phyloP scores from a whole-genome alignment of 1,140 invertebrate species.

The Galleria mellonella region DNA sequence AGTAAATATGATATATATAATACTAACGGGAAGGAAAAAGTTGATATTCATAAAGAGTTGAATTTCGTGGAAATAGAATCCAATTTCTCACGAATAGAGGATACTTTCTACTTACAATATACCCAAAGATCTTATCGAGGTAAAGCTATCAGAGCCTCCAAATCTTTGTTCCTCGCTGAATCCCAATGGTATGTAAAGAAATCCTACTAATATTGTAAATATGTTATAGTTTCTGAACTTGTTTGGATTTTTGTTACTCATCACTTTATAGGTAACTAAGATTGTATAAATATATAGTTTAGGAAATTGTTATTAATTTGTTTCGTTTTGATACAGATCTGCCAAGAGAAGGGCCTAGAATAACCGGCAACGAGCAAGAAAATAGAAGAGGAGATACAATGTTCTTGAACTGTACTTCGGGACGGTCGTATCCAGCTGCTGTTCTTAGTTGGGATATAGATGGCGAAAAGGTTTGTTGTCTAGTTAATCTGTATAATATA shows the following conservation, averaged over 20 bases:
- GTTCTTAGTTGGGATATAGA: slow-evolving; percentile 88
- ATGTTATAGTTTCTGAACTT: too few species aligned
- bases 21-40: background rate
- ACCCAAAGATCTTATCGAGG: slow-evolving; percentile 7
- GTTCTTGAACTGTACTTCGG: slow-evolving; percentile 89
- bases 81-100: slow-evolving; percentile 5
- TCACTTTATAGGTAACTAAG: too few species aligned
- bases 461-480: slow-evolving; percentile 79
- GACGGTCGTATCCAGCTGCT: slow-evolving; percentile 85
- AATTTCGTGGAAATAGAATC: slow-evolving; percentile 2
- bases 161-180: slow-evolving; percentile 8
- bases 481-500: too few species aligned
- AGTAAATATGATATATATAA: too few species aligned
- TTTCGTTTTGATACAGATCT: slow-evolving; percentile 75
- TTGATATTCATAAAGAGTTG: slow-evolving; percentile 4
- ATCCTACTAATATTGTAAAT: too few species aligned
- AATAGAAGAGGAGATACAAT: slow-evolving; percentile 87
- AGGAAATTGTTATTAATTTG: background rate
- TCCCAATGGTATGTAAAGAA: slow-evolving; percentile 1
- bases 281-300: too few species aligned
- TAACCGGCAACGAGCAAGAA: slow-evolving; percentile 85
- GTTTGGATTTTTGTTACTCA: too few species aligned
- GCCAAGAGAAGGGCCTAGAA: slow-evolving; percentile 84
- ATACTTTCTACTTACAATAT: slow-evolving; percentile 3
- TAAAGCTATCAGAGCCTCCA: slow-evolving; percentile 3